Evolutionary conservation across 2,888 invertebrate species (phyloP).

Genomic region (Syrista parreyssii): DNA sequence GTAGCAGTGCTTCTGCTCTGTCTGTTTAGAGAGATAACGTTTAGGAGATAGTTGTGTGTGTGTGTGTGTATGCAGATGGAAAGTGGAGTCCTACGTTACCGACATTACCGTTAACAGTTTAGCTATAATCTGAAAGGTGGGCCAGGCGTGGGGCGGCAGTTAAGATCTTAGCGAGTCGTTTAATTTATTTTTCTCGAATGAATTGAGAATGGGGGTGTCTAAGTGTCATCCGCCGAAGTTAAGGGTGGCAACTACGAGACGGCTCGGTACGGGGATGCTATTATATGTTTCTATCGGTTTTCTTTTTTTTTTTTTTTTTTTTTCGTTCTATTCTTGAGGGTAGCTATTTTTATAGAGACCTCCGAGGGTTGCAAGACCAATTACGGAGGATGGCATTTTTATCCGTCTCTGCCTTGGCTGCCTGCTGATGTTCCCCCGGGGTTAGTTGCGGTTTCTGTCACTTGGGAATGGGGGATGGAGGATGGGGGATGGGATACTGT

Average conservation of each 20-base stretch:
- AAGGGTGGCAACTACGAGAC: background rate
- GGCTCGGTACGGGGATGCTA: background rate
- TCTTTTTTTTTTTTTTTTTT: too few relatives aligned
- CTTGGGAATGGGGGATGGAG: background rate
- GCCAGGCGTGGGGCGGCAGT: background rate
- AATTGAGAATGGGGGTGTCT: background rate
- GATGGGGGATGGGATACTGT: background rate
- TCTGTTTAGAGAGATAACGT: background rate
- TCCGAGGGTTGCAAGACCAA: background rate
- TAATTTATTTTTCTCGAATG: background rate
- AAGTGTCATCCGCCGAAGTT: background rate
- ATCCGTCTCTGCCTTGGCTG: background rate
- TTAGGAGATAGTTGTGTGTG: background rate
- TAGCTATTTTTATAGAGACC: background rate
- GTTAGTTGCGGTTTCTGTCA: background rate
- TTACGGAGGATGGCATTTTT: constrained; percentile 5
- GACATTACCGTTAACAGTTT: background rate
- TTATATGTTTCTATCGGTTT: background rate
- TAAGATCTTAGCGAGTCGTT: background rate
- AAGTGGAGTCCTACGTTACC: background rate
- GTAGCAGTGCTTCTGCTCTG: background rate
- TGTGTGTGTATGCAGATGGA: background rate
- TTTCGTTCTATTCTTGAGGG: background rate
- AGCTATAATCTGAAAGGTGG: background rate
- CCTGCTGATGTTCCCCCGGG: background rate